Evolutionary conservation across 2,113 vertebrate genomes (phyloP).

Genomic region (Eulacestoma nigropectus): DNA sequence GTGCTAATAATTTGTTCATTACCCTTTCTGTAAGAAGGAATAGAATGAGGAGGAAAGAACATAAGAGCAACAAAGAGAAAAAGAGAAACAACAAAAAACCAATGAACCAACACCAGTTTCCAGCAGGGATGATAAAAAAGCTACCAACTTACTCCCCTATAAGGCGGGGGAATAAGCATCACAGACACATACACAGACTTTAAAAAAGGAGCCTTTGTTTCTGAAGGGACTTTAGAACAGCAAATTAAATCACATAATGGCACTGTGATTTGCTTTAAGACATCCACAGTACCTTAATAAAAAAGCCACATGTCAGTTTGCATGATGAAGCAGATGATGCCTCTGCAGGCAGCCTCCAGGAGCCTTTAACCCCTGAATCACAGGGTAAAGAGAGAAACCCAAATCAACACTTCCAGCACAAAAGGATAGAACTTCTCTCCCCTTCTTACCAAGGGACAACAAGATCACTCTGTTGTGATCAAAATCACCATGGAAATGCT

Average conservation of each 20-base stretch:
- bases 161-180: not conserved
- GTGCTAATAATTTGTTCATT: not conserved
- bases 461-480: not conserved
- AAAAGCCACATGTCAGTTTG: not conserved
- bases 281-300: not conserved
- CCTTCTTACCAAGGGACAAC: not conserved
- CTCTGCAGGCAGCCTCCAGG: not conserved
- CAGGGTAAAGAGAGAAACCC: not conserved
- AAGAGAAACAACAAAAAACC: not conserved
- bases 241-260: not conserved
- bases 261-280: not conserved
- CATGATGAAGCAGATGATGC: not conserved
- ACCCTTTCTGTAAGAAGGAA: not conserved
- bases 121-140: not conserved
- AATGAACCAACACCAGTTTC: not conserved
- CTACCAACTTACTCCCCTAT: not conserved
- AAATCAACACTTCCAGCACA: not conserved
- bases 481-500: not conserved
- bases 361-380: not conserved
- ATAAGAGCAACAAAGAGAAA: not conserved
- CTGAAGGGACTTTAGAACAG: not conserved
- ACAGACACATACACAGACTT: not conserved
- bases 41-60: not conserved
- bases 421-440: not conserved
- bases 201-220: not conserved